These are phyloP conservation scores for Acleris laterana DNA, from an alignment of 2,888 invertebrate species.

Conservation along the genomic window DNA sequence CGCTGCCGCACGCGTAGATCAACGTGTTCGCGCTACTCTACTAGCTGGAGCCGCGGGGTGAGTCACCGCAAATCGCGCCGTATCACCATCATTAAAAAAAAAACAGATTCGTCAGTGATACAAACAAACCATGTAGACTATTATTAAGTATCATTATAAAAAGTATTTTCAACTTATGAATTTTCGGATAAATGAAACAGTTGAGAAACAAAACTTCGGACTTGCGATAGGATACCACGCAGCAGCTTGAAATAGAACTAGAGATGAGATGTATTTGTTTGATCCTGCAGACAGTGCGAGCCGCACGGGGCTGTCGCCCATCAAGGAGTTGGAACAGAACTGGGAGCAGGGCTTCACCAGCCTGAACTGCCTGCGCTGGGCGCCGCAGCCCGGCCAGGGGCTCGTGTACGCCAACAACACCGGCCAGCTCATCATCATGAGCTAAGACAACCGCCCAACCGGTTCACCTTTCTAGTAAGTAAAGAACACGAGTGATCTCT, in stretches of 20 bases:
- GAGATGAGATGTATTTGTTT: too few relatives aligned
- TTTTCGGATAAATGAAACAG: too few relatives aligned
- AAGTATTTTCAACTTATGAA: too few relatives aligned
- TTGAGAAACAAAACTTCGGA: too few relatives aligned
- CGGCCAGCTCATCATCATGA: slow-evolving; percentile 90
- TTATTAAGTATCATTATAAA: too few relatives aligned
- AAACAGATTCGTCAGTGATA: too few relatives aligned
- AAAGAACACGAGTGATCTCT: slow-evolving; percentile 14
- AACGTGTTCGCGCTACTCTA: slow-evolving; percentile 78
- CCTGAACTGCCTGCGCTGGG: slow-evolving; percentile 93
- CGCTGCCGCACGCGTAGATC: slow-evolving; percentile 81
- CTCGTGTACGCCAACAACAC: slow-evolving; percentile 94
- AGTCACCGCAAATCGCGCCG: too few relatives aligned
- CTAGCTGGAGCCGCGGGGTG: slow-evolving; percentile 70
- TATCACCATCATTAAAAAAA: too few relatives aligned
- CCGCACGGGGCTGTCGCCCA: slow-evolving; percentile 74
- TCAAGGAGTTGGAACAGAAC: slow-evolving; percentile 87
- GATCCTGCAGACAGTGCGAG: slow-evolving; percentile 65
- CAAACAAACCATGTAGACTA: too few relatives aligned
- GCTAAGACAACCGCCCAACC: slow-evolving; percentile 54
- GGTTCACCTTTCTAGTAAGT: slow-evolving; percentile 3
- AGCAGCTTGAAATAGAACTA: too few relatives aligned
- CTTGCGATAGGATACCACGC: too few relatives aligned
- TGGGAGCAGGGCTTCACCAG: slow-evolving; percentile 88
- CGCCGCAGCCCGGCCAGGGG: slow-evolving; percentile 92